Evolutionary conservation across 2,113 vertebrate genomes (phyloP), one percentile per base, ranked within the genome.

Genomic region (Isichthys henryi): DNA sequence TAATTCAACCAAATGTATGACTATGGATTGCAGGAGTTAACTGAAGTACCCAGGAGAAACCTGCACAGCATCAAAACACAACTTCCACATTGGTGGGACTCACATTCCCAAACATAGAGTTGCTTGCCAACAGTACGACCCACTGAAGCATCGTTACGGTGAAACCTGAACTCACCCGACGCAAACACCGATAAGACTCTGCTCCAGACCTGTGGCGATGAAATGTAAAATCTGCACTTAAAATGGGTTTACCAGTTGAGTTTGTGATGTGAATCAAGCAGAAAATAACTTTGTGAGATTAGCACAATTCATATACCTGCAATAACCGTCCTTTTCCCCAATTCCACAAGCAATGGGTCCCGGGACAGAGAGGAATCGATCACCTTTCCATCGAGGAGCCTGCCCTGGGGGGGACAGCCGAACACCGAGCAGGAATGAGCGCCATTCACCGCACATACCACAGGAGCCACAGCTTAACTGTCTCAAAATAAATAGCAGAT

Each of bases 291-390:
- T 77, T 39, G n/a, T 70, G 62, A 27, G 62, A 70, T 80, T 80
- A 5, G 17, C 74, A 80, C 62, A 70, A 3, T 43, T 35, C 15
- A 23, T 87, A 82, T 91, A 99, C 98, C 98, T 1, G 97, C 93
- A 80, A 99, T 99, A 86, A 99, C 98, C 21, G 97, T 97, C 91
- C 95, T 97, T 93, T 98, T 99, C 82, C 98, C 98, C 93, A 99
- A 95, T 94, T 98, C 97, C 35, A 99, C 97, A 88, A 97, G 94
- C 88, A 99, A 94, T 4, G 98, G 97, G 84, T 99, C 98, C 90
- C 97, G 92, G 83, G 96, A 97, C 70, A 98, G 93, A 0, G 98
- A 99, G 15, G 96, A 97, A 93, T 99, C 98, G 4, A 99, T 96
- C 91, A 99, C 93, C 1, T 96, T 97, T 0, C 98, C 98, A 88